Evolutionary conservation across 2,113 vertebrate genomes (phyloP).

Genomic region (Astur gentilis): DNA sequence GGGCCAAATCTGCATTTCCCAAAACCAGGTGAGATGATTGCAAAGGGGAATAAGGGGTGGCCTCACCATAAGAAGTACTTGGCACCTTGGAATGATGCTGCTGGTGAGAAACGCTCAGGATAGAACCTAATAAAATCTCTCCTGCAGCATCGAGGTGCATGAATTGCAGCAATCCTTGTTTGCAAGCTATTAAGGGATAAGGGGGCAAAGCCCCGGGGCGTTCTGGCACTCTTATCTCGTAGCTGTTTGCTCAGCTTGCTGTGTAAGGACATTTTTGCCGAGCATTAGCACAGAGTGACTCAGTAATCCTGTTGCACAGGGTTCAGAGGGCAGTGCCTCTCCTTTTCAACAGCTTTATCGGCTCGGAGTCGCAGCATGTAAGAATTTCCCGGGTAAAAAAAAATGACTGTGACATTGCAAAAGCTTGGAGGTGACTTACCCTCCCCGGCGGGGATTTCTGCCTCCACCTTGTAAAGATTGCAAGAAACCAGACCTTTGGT

Average conservation of each 20-base stretch:
- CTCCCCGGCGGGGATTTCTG: neutral
- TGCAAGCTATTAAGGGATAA: neutral
- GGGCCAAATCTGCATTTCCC: neutral
- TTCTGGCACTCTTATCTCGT: neutral
- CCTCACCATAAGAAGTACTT: neutral
- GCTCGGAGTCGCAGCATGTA: neutral
- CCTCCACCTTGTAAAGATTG: neutral
- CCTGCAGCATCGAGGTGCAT: neutral
- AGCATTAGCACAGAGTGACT: neutral
- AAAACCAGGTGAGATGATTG: neutral
- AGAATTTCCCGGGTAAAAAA: neutral
- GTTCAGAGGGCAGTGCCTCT: slow-evolving; percentile 30
- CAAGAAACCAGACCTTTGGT: neutral
- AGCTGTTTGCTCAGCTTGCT: neutral
- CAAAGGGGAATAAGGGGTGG: neutral
- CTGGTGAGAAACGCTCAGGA: fast-evolving
- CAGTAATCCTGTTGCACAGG: neutral
- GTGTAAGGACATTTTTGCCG: neutral
- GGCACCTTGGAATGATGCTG: neutral
- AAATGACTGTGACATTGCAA: neutral
- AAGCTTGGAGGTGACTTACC: neutral
- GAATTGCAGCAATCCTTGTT: fast-evolving
- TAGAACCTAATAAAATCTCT: neutral
- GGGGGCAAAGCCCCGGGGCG: neutral
- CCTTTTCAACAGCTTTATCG: neutral